Conservation (phyloP, 2,113 vertebrate species). For the Vulpes ferrilata region DNA sequence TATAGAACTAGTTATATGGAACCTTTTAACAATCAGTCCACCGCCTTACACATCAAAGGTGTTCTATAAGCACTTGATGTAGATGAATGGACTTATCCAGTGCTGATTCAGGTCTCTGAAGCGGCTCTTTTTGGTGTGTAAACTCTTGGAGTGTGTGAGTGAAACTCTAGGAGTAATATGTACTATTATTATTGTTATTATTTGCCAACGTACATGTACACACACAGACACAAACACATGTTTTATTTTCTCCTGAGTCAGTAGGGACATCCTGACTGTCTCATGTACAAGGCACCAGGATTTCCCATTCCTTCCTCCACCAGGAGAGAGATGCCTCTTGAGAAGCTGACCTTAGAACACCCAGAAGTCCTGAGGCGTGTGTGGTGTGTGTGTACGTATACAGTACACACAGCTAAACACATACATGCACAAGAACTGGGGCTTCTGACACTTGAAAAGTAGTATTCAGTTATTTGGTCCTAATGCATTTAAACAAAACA, state of each 20-base stretch:
- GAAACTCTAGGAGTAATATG: neutral
- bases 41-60: neutral
- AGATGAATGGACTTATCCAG: neutral
- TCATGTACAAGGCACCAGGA: neutral
- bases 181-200: neutral
- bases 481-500: conserved; percentile 3
- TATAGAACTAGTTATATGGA: neutral
- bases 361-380: neutral
- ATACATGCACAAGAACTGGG: neutral
- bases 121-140: neutral
- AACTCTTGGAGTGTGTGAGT: neutral
- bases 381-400: neutral
- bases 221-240: neutral
- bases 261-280: neutral
- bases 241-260: neutral
- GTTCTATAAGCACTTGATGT: neutral
- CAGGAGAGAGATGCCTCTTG: neutral
- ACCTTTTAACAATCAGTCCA: neutral
- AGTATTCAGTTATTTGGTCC: neutral
- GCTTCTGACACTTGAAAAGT: conserved; percentile 39
- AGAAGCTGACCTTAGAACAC: neutral
- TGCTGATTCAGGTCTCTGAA: neutral
- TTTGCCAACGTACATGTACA: neutral
- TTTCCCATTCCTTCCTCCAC: neutral
- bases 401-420: neutral